Evolutionary conservation across 2,888 invertebrate genomes (phyloP), one percentile per base, ranked within the genome.

Genomic region (Brachyopa scutellaris): DNA sequence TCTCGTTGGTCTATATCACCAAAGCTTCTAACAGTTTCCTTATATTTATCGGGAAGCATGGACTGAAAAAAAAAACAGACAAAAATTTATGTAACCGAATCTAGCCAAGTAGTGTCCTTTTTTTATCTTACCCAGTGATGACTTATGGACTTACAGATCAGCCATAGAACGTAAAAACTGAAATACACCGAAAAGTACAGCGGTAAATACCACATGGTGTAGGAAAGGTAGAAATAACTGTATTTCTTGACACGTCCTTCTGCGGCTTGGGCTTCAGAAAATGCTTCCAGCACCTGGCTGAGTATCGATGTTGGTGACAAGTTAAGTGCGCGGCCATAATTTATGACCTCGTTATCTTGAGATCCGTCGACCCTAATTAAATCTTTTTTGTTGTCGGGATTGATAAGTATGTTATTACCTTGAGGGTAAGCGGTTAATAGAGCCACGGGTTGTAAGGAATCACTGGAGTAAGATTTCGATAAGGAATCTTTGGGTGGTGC

Each of bases 141-240:
- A 31, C 38, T 29, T n/a, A 66, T 77, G 7, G 82, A 66, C 15
- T 64, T 70, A 0, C 29, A 31, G 11, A 82, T 36, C 42, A 82
- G 49, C 82, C 77, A 82, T 1, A 82, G 26, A 15, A 47, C 40
- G 47, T 77, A 82, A 31, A 77, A 70, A 26, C 70, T 57, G 7
- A 82, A 26, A 15, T 38, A 82, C 2, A 82, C 66, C 6, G 66
- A 72, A 26, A 82, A 77, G 38, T 66, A 77, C n/a, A 82, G 8
- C 26, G 77, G 77, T 11, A 17, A 15, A 15, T 82, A 82, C 72
- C 72, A 82, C 15, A 47, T n/a, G 6, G 64, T 29, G 0, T 40
- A 31, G 26, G 53, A 21, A 13, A 82, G 33, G 31, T 82, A 82
- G 36, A 72, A 82, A 42, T 82, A 82, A 38, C 82, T 82, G 31